Percentiles rank a stretch among this genome's conserved stretches.
Conservation (phyloP, 2,797 vertebrate genomes). For the Sarcophilus harrisii region DNA sequence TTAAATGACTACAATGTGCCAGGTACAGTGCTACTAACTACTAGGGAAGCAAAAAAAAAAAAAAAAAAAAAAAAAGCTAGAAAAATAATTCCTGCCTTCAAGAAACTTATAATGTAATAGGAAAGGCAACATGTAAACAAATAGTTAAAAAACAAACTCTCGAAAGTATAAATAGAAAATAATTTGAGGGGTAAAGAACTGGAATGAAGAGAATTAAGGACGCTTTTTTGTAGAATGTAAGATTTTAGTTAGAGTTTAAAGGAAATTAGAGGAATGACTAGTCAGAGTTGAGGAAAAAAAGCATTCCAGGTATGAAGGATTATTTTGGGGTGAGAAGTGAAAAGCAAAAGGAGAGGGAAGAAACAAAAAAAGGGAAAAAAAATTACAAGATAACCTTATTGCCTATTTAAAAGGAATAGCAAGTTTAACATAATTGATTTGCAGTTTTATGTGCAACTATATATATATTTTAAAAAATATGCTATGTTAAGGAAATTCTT, state of each 20-base stretch:
- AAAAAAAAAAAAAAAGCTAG: background rate
- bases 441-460: background rate
- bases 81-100: background rate
- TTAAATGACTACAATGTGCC: background rate
- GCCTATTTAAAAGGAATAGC: background rate
- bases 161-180: background rate
- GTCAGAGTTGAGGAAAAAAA: no score
- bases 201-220: background rate
- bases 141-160: no score
- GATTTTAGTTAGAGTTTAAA: background rate
- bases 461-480: background rate
- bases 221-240: background rate
- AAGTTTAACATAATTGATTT: background rate
- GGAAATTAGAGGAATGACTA: background rate
- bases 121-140: no score
- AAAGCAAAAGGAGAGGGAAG: background rate
- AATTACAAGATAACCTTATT: background rate
- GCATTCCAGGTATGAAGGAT: background rate
- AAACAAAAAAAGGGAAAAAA: background rate
- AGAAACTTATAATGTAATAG: background rate
- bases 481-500: background rate
- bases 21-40: background rate
- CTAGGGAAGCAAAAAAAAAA: background rate
- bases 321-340: background rate
- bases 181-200: background rate